Percentiles rank a stretch among this genome's conserved stretches.
Conservation (phyloP, 2,113 vertebrate genomes). For the Kryptolebias marmoratus region DNA sequence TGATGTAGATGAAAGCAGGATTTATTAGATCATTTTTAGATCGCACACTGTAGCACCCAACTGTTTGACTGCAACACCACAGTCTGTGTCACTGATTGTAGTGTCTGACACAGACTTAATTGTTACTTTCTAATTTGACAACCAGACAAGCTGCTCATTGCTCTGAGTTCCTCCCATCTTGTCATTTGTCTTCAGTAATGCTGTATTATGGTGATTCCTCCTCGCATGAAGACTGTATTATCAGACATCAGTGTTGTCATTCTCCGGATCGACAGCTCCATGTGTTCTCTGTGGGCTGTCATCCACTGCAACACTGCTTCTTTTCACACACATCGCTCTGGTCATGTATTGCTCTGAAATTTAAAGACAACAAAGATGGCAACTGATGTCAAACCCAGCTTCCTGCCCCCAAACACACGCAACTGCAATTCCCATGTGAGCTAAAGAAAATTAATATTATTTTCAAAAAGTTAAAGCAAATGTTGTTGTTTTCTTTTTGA, state of each 20-base stretch:
- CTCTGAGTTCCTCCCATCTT: constrained; percentile 50
- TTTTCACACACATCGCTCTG: constrained; percentile 28
- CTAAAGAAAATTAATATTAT: constrained; percentile 16
- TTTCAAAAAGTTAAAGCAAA: too few species aligned
- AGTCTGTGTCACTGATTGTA: constrained; percentile 26
- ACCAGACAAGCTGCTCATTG: constrained; percentile 22
- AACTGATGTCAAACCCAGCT: constrained; percentile 9
- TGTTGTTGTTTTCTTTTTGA: too few species aligned
- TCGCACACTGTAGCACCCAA: constrained; percentile 17
- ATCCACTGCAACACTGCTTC: constrained; percentile 45
- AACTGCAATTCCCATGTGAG: not conserved
- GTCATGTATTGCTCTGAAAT: constrained; percentile 39
- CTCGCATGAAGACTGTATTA: constrained; percentile 40
- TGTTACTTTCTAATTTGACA: constrained; percentile 52
- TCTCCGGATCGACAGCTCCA: constrained; percentile 50
- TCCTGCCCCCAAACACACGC: not conserved
- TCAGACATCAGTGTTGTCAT: constrained; percentile 52
- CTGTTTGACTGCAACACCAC: constrained; percentile 6
- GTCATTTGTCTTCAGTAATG: constrained; percentile 54
- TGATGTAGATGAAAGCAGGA: not conserved
- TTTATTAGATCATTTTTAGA: not conserved
- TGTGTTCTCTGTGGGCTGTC: constrained; percentile 44
- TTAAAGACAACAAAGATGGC: constrained; percentile 20
- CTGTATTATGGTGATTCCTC: constrained; percentile 56
- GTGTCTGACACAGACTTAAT: constrained; percentile 36